Percentiles rank a stretch among this genome's conserved stretches.
Conservation (phyloP, 2,113 vertebrate genomes). For the Progne subis region DNA sequence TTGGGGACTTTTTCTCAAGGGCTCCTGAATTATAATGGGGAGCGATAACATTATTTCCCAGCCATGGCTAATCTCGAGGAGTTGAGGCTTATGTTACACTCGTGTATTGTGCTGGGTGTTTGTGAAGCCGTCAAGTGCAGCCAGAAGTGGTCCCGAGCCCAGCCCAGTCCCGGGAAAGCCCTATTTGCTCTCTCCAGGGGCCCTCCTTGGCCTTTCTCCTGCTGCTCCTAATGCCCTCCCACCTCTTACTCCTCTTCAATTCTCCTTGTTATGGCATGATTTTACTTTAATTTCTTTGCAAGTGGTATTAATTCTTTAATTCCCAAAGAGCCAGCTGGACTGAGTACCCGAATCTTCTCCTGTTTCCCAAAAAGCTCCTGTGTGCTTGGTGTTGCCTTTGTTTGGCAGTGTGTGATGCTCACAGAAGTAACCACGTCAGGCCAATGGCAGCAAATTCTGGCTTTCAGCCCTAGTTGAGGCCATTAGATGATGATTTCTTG, state of each 20-base stretch:
- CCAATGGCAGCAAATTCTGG: not conserved
- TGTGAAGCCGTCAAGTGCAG: conserved; percentile 40
- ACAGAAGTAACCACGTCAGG: not conserved
- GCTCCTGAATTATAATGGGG: conserved; percentile 7
- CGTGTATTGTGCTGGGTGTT: not conserved
- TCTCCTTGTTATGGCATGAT: not conserved
- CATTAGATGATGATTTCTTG: conserved; percentile 24
- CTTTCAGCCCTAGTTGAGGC: not conserved
- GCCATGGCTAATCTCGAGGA: conserved; percentile 48
- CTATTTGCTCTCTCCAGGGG: conserved; percentile 12
- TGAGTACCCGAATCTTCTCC: not conserved
- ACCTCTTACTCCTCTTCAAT: not conserved
- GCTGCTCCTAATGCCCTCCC: not conserved
- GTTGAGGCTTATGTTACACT: conserved; percentile 23
- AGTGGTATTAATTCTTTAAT: not conserved
- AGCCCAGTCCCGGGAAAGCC: not conserved
- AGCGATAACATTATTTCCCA: conserved; percentile 64
- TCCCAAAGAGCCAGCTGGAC: not conserved
- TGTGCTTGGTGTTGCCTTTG: not conserved
- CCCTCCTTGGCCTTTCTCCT: not conserved
- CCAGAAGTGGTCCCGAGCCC: conserved; percentile 22
- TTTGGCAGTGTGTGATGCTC: not conserved
- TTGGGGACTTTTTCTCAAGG: conserved; percentile 47
- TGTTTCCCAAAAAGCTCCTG: not conserved
- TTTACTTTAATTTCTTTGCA: not conserved